Base-by-base conservation (phyloP, 2,888 invertebrate genomes). In the Hydrotaea cyrtoneurina region DNA sequence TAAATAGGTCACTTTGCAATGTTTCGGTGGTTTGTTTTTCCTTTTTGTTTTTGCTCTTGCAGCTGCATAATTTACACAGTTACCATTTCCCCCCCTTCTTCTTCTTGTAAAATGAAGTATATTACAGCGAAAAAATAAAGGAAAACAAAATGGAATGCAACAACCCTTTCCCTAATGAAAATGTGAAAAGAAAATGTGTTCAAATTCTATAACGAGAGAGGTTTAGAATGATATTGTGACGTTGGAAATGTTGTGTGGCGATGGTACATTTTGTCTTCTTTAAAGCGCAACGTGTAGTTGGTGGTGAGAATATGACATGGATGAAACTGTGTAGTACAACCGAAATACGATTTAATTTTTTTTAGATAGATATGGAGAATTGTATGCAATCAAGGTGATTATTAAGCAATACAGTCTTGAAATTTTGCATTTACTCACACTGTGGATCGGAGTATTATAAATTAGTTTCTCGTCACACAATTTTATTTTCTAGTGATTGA, bases 1-100 rank as follows among this genome's bases (percentile, higher is more conserved):
- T 73, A 78, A 82, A 78, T 69, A 74, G 82, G 82, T 78, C 78
- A 82, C 19, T 59, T 78, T 78, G 39, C 74, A 50, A 57, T 53
- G 57, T 31, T 78, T 73, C 66, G 59, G 64, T 46, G 71, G 57
- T 36, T 31, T 31, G 15, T 43, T 77, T 39, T n/a, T 55, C 31
- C 2, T 31, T 4, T 31, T 31, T 31, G 3, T 62, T 26, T 62
- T 62, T n/a, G 8, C n/a, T 59, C 2, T 59, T 31, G n/a, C 59
- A 64, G 17, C 64, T 64, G 36, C 21, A 78, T 19, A 71, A 73
- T 82, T 73, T 66, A 78, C 31, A 77, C 62, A 46, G 53, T 17
- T 57, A 73, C 62, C 7, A 31, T 43, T 66, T n/a, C n/a, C n/a
- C n/a, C n/a, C n/a, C n/a, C n/a, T n/a, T n/a, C 26, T 72, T 31